These are phyloP conservation scores for Spodoptera exigua DNA, from an alignment of 2,888 invertebrate genomes.

Conservation along the genomic window DNA sequence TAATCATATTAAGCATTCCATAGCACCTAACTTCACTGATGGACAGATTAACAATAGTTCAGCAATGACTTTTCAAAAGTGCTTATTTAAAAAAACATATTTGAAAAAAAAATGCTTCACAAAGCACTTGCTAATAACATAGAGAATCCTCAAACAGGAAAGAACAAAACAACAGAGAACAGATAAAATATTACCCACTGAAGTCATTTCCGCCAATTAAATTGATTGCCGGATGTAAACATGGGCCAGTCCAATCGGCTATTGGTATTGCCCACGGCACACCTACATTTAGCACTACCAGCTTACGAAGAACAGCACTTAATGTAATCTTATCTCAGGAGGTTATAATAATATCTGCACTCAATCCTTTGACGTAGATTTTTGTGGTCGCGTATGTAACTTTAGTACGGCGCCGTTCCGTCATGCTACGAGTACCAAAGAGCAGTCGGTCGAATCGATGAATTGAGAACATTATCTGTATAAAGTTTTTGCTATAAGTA, in stretches of 20 bases:
- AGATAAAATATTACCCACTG: conserved; percentile 1
- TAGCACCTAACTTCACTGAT: no score
- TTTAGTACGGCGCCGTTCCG: conserved; percentile 40
- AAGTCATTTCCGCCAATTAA: conserved; percentile 21
- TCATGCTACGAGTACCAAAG: conserved; percentile 19
- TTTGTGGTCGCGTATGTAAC: conserved; percentile 40
- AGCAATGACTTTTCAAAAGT: no score
- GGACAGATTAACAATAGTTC: no score
- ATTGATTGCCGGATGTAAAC: conserved; percentile 23
- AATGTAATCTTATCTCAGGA: conserved; percentile 35
- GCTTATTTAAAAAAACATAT: no score
- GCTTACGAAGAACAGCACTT: conserved; percentile 27
- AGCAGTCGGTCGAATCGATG: no score
- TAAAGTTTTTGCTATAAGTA: no score
- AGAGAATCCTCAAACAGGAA: conserved; percentile 4
- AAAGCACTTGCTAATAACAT: no score
- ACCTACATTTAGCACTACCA: conserved; percentile 27
- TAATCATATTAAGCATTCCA: no score
- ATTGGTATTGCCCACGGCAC: conserved; percentile 30
- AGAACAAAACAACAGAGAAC: not conserved
- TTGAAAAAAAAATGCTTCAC: no score
- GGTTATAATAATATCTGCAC: conserved; percentile 14
- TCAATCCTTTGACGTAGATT: conserved; percentile 35
- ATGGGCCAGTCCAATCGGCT: conserved; percentile 16
- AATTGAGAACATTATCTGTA: no score